Conservation (phyloP, 1,140 invertebrate species). For the Lamellibrachia luymesi region DNA sequence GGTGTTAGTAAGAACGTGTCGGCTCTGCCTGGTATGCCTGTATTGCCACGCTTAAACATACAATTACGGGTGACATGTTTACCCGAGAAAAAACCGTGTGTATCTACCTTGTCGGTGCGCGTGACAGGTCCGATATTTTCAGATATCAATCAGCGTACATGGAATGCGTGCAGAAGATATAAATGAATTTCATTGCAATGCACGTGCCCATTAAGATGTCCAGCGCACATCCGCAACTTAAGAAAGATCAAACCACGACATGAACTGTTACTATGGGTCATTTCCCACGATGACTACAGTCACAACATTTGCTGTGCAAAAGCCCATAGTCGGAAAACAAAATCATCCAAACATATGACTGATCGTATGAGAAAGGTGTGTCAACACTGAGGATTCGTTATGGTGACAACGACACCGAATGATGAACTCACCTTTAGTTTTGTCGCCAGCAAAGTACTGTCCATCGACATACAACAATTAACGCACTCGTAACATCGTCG, state of each 20-base stretch:
- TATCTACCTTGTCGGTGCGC: neutral
- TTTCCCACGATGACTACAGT: neutral
- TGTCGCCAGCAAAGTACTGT: neutral
- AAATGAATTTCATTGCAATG: neutral
- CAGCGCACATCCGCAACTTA: neutral
- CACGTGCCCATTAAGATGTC: neutral
- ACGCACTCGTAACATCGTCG: neutral
- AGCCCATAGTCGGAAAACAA: neutral
- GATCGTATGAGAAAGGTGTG: neutral
- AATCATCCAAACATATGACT: neutral
- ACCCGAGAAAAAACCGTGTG: neutral
- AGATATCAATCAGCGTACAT: neutral
- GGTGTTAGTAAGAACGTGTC: neutral
- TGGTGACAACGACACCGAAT: neutral
- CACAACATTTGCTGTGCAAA: neutral
- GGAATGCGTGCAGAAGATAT: neutral
- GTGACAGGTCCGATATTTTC: neutral
- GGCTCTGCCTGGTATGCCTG: neutral
- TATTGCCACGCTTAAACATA: neutral
- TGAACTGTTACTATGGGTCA: neutral
- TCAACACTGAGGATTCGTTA: neutral
- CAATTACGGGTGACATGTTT: neutral
- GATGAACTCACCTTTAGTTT: neutral
- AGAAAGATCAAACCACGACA: neutral
- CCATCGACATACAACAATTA: neutral